These are phyloP conservation scores for Alfaro cultratus DNA, from an alignment of 2,797 vertebrate species.

Conservation along the genomic window DNA sequence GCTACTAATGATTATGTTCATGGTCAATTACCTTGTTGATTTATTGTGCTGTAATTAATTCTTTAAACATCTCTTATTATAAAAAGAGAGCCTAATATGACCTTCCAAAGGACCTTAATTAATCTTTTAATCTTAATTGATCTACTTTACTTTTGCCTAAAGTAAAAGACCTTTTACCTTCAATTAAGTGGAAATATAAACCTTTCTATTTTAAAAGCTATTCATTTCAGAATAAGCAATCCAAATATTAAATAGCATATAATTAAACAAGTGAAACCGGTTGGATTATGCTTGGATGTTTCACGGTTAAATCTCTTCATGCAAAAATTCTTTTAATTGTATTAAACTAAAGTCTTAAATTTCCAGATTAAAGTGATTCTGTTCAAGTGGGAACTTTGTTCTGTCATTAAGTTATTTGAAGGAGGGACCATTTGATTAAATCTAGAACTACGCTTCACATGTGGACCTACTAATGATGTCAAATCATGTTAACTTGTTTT, in stretches of 20 bases:
- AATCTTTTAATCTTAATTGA: conserved; percentile 4
- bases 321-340: not conserved
- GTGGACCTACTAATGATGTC: not conserved
- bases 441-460: not conserved
- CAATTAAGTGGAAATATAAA: not conserved
- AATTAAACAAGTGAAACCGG: conserved; percentile 7
- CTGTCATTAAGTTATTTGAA: not conserved
- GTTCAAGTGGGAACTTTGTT: not conserved
- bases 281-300: conserved; percentile 15
- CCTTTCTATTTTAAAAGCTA: not conserved
- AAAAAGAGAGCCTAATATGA: not conserved
- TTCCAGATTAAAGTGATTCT: not conserved
- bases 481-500: not conserved
- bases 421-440: not conserved
- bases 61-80: conserved; percentile 5
- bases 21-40: not conserved
- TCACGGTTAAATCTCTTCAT: conserved; percentile 3
- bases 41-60: conserved; percentile 12
- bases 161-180: not conserved
- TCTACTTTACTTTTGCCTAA: not conserved
- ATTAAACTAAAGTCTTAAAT: not conserved
- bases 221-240: conserved; percentile 5
- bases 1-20: conserved; percentile 9
- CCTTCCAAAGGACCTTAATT: not conserved
- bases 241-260: conserved; percentile 1